phyloP scores from a whole-genome alignment of 2,113 vertebrate species.

The Sebastes schlegelii region DNA sequence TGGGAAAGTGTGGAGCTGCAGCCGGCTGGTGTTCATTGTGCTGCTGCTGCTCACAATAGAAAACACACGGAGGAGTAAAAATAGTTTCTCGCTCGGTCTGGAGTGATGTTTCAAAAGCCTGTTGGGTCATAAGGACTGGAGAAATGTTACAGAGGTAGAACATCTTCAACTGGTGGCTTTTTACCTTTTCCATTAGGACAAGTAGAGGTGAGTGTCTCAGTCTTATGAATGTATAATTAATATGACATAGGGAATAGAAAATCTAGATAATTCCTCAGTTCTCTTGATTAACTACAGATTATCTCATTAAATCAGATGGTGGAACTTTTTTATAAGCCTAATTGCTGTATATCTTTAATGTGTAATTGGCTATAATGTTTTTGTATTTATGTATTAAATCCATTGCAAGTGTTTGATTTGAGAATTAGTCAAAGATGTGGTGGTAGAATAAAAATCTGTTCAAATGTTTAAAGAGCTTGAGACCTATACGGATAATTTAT shows the following conservation, averaged over 20 bases:
- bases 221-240: background rate
- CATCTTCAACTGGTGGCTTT: conserved; percentile 32
- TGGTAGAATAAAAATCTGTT: background rate
- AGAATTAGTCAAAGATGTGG: background rate
- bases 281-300: background rate
- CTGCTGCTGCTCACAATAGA: conserved; percentile 27
- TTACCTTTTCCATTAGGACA: conserved; percentile 26
- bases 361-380: background rate
- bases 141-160: conserved; percentile 64
- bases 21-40: conserved; percentile 43
- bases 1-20: background rate
- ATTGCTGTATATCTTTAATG: background rate
- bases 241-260: background rate
- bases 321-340: background rate
- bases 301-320: background rate
- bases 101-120: conserved; percentile 47
- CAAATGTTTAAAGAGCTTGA: background rate
- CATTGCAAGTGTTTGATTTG: background rate
- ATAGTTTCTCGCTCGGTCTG: conserved; percentile 19
- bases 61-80: conserved; percentile 42
- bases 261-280: background rate
- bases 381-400: background rate
- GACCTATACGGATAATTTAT: background rate
- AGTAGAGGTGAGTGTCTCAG: conserved; percentile 65
- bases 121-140: conserved; percentile 45